A percentile compares a stretch with the other conserved stretches of the same genome.
Evolutionary conservation across 2,888 invertebrate genomes (phyloP).

Genomic region (Lithosia quadra): DNA sequence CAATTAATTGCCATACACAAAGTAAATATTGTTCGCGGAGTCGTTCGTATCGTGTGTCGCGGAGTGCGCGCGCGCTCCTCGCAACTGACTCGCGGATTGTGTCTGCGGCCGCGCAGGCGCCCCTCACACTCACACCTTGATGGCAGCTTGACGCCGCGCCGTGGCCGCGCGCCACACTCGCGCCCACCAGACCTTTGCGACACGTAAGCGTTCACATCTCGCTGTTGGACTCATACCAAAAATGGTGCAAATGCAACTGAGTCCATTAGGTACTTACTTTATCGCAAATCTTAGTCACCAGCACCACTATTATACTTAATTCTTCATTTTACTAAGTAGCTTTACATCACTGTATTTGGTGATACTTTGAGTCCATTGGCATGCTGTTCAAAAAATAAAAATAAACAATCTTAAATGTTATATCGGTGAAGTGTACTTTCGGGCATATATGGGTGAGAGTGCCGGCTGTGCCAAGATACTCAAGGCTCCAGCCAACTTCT

Average conservation of each 20-base stretch:
- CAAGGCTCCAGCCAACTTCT: neutral
- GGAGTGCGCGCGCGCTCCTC: slow-evolving; percentile 78
- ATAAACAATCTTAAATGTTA: neutral
- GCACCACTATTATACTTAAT: slow-evolving; percentile 20
- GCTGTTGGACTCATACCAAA: slow-evolving; percentile 81
- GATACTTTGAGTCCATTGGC: neutral
- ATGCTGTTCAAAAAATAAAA: neutral
- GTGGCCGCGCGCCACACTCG: slow-evolving; percentile 37
- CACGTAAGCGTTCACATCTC: slow-evolving; percentile 85
- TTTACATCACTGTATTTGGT: neutral
- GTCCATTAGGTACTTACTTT: slow-evolving; percentile 60
- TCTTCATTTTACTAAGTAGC: slow-evolving; percentile 18
- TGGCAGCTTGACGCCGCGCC: slow-evolving; percentile 37
- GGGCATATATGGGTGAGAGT: too few species aligned
- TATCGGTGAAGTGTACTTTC: too few species aligned
- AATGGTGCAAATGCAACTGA: slow-evolving; percentile 75
- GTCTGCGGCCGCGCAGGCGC: slow-evolving; percentile 54
- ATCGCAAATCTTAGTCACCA: slow-evolving; percentile 63
- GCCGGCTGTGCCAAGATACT: too few species aligned
- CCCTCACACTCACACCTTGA: slow-evolving; percentile 54
- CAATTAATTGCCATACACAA: slow-evolving; percentile 79
- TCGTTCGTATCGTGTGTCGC: slow-evolving; percentile 83
- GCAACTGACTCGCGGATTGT: slow-evolving; percentile 83
- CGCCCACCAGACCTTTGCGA: slow-evolving; percentile 81
- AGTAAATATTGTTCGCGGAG: slow-evolving; percentile 76